Conservation (phyloP, 2,888 invertebrate species). For the Neuroscelio doddi region DNA sequence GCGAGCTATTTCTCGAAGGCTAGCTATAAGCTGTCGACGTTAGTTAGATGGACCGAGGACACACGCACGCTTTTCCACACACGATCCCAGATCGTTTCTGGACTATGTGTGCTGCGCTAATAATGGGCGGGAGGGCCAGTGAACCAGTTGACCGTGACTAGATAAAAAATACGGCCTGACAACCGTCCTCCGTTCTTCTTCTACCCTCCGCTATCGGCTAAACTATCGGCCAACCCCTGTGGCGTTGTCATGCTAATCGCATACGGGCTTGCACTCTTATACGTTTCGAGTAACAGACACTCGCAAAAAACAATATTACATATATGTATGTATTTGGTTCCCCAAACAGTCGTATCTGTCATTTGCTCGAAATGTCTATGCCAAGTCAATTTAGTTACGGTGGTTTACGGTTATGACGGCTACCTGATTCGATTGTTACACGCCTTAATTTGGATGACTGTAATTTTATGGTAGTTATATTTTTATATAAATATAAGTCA, state of each 20-base stretch:
- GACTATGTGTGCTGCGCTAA: constrained; percentile 66
- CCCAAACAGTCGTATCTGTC: constrained; percentile 12
- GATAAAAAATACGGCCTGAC: constrained; percentile 72
- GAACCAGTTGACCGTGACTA: constrained; percentile 73
- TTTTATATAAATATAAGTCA: no score
- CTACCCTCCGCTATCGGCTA: constrained; percentile 44
- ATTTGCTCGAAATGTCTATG: constrained; percentile 5
- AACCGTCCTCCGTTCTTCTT: constrained; percentile 51
- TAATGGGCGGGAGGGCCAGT: constrained; percentile 69
- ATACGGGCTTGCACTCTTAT: constrained; percentile 55
- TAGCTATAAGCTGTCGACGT: constrained; percentile 62
- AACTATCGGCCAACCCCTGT: constrained; percentile 50
- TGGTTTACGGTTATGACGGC: no score
- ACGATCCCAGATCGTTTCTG: constrained; percentile 50
- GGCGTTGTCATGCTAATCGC: constrained; percentile 69
- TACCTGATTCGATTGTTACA: no score
- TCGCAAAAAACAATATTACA: constrained; percentile 46
- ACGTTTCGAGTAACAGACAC: constrained; percentile 32
- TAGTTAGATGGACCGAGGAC: constrained; percentile 54
- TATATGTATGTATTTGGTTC: constrained; percentile 6
- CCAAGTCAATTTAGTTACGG: constrained; percentile 4
- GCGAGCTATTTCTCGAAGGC: constrained; percentile 59
- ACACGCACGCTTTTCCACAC: constrained; percentile 35
- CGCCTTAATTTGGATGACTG: no score
- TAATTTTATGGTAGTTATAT: no score